Base-by-base conservation (phyloP, 2,888 invertebrate species). In the Polylopha cassiicola region DNA sequence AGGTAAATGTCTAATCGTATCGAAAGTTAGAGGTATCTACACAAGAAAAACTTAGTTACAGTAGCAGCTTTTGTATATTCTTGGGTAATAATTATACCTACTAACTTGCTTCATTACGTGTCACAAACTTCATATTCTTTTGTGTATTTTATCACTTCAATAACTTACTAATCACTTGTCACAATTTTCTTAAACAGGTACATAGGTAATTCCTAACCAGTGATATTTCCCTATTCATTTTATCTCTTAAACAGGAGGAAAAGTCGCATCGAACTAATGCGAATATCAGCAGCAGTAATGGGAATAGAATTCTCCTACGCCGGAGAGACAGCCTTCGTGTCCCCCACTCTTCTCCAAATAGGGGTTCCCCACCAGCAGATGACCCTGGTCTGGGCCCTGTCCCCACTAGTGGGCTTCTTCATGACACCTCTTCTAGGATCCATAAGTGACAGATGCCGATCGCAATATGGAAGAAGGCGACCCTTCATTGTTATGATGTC, bases 241-340 rank as follows among this genome's bases (percentile, higher is more conserved):
- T 6, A 36, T 34, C 26, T 38, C 46, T 37, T 37, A 48, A 73
- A 28, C 68, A 95, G 95, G 74, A 86, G 88, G 49, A 96, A 96
- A 82, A 91, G 92, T 7, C 87, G 94, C 9, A 77, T 87, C 31
- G 96, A 97, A 70, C 77, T 98, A 52, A 89, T 97, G 50, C 88
- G 95, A 5, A 90, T 98, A 49, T 97, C 97, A 10, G 94, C 97
- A 0, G 97, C 97, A 0, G 97, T 98, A 0, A 97, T 97, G 93
- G 98, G 98, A 1, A 97, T 98, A 41, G 98, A 98, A 72, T 96
- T 98, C 76, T 97, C 98, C 0, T 98, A 98, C 66, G 97, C 98
- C 0, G 98, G 97, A 0, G 98, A 98, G 80, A 98, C 98, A 0
- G 98, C 98, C 0, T 98, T 98, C 75, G 98, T 98, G 0, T 97